A percentile compares a stretch with the other conserved stretches of the same genome.
phyloP scores from a whole-genome alignment of 2,797 vertebrate species.

The Urocyon cinereoargenteus region DNA sequence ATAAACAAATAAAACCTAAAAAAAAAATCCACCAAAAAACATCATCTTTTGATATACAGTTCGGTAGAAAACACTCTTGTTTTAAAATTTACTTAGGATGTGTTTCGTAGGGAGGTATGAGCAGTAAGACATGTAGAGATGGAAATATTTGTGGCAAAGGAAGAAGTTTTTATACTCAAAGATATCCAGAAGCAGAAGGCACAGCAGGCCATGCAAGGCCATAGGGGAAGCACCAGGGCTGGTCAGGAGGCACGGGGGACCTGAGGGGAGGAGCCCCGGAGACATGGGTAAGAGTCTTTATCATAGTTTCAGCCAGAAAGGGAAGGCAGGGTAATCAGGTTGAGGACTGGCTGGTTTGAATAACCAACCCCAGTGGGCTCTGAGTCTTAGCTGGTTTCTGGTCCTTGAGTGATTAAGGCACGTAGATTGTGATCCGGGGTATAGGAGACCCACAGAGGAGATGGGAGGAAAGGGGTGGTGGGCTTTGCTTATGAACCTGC shows the following conservation, averaged over 20 bases:
- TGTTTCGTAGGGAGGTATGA: not conserved
- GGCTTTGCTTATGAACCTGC: not conserved
- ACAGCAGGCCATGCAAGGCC: fast-evolving
- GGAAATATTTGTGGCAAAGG: not conserved
- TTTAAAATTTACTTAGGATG: not conserved
- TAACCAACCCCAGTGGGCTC: not conserved
- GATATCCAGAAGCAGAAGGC: not conserved
- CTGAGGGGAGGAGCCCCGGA: no score
- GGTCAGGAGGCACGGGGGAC: not conserved
- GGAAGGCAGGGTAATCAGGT: not conserved
- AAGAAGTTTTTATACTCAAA: not conserved
- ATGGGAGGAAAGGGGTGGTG: fast-evolving
- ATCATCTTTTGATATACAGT: not conserved
- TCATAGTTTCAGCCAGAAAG: not conserved
- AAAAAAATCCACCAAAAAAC: not conserved
- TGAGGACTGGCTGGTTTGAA: not conserved
- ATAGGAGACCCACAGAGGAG: not conserved
- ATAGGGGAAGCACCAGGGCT: not conserved
- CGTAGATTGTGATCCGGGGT: not conserved
- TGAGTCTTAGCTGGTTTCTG: not conserved
- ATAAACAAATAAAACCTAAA: no score
- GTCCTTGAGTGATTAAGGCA: not conserved
- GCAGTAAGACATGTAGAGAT: not conserved
- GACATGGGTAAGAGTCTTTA: not conserved
- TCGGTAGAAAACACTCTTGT: constrained; percentile 8